Conservation (phyloP, 2,797 vertebrate genomes). For the Percopsis omiscomaycus region DNA sequence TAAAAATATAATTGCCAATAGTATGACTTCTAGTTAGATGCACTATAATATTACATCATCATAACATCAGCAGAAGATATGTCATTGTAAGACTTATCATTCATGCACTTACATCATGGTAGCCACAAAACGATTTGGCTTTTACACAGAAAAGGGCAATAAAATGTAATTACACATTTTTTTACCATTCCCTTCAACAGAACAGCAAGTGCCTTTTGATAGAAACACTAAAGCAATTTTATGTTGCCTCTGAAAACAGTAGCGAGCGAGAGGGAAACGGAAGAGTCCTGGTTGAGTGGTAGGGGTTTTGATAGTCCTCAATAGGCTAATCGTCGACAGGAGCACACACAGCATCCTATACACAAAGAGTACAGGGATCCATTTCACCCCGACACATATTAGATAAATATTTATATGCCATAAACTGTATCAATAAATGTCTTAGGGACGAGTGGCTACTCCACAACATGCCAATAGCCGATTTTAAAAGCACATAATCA, state of each 20-base stretch:
- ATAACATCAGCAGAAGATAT: conserved; percentile 14
- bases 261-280: conserved; percentile 41
- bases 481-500: conserved; percentile 94
- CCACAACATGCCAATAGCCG: conserved; percentile 93
- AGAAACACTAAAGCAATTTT: conserved; percentile 72
- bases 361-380: conserved; percentile 82
- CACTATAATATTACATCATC: neutral
- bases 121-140: conserved; percentile 65
- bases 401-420: conserved; percentile 98
- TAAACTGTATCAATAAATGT: conserved; percentile 94
- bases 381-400: conserved; percentile 91
- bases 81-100: conserved; percentile 27
- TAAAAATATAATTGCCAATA: neutral
- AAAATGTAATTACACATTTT: conserved; percentile 80
- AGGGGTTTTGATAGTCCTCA: conserved; percentile 59
- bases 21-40: neutral
- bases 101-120: conserved; percentile 63
- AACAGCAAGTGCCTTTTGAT: conserved; percentile 35
- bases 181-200: conserved; percentile 71
- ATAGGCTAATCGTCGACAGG: conserved; percentile 38
- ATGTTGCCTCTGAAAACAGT: conserved; percentile 68
- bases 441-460: conserved; percentile 83
- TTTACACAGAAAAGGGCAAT: conserved; percentile 64
- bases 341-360: conserved; percentile 34
- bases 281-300: conserved; percentile 69